A percentile compares a stretch with the other conserved stretches of the same genome.
Conservation (phyloP, 1,140 invertebrate species). For the Hermetia illucens region DNA sequence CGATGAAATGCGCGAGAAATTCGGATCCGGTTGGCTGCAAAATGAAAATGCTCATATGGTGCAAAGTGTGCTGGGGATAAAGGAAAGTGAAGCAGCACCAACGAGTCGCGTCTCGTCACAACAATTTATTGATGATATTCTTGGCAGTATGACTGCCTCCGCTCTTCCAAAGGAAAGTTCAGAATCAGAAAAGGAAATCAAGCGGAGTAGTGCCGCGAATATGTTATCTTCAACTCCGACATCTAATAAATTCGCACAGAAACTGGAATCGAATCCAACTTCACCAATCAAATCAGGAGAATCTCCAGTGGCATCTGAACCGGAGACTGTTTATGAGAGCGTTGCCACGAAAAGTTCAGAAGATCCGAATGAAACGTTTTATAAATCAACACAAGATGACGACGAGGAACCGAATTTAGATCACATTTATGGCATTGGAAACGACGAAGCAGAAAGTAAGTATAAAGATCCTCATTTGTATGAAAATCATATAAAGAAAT, state of each 20-base stretch:
- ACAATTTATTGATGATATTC: conserved; percentile 17
- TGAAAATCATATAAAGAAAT: not conserved
- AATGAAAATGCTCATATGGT: conserved; percentile 36
- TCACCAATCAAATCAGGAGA: too few species aligned
- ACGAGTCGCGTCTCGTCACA: conserved; percentile 4
- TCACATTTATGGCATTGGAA: not conserved
- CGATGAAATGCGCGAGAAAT: conserved; percentile 37
- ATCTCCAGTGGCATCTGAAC: too few species aligned
- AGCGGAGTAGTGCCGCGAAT: too few species aligned
- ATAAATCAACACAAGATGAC: not conserved
- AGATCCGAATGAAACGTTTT: not conserved
- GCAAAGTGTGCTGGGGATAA: conserved; percentile 38
- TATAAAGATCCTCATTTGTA: not conserved
- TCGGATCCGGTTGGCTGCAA: conserved; percentile 44
- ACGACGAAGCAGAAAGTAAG: conserved; percentile 9
- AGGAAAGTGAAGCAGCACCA: conserved; percentile 9
- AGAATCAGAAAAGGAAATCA: not conserved
- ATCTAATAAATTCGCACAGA: too few species aligned
- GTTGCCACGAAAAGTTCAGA: too few species aligned
- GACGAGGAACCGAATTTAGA: not conserved
- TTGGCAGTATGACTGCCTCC: conserved; percentile 12
- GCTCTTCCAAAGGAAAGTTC: not conserved
- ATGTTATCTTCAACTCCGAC: too few species aligned
- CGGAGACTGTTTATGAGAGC: too few species aligned
- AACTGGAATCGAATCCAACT: too few species aligned